Evolutionary conservation across 2,113 vertebrate genomes (phyloP).

Genomic region (Elephantulus edwardii): DNA sequence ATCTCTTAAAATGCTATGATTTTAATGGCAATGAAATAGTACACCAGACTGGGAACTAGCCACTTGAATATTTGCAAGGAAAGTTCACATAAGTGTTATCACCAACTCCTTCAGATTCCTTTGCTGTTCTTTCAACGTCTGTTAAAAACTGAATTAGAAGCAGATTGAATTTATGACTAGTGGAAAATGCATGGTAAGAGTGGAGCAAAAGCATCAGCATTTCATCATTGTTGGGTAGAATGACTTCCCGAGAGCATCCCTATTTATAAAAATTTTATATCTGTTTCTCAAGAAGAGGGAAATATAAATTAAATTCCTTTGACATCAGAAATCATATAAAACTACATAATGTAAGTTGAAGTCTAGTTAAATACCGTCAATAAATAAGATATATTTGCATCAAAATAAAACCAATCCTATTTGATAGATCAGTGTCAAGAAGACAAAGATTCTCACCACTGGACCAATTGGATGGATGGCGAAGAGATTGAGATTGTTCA

Average conservation of each 20-base stretch:
- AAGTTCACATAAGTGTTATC: background rate
- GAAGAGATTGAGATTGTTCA: no score
- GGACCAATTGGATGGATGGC: no score
- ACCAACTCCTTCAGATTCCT: slow-evolving; percentile 39
- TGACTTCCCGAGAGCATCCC: slow-evolving; percentile 1
- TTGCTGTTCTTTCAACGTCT: slow-evolving; percentile 23
- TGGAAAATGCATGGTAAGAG: slow-evolving; percentile 8
- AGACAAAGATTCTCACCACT: no score
- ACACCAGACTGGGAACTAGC: background rate
- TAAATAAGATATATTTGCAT: slow-evolving; percentile 45
- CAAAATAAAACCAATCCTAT: slow-evolving; percentile 65
- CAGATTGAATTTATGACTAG: slow-evolving; percentile 1
- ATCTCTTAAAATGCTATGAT: background rate
- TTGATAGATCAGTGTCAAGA: slow-evolving; percentile 44
- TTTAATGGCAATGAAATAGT: background rate
- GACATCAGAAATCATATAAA: no score
- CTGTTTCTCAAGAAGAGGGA: background rate
- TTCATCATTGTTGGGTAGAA: slow-evolving; percentile 18
- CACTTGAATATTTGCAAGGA: background rate
- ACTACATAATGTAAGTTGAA: slow-evolving; percentile 29
- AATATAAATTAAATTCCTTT: slow-evolving; percentile 42
- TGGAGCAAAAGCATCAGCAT: background rate
- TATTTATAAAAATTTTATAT: background rate
- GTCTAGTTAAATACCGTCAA: slow-evolving; percentile 45
- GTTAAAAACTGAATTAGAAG: background rate